Conservation (phyloP, 2,113 vertebrate species). For the Dicaeum eximium region DNA sequence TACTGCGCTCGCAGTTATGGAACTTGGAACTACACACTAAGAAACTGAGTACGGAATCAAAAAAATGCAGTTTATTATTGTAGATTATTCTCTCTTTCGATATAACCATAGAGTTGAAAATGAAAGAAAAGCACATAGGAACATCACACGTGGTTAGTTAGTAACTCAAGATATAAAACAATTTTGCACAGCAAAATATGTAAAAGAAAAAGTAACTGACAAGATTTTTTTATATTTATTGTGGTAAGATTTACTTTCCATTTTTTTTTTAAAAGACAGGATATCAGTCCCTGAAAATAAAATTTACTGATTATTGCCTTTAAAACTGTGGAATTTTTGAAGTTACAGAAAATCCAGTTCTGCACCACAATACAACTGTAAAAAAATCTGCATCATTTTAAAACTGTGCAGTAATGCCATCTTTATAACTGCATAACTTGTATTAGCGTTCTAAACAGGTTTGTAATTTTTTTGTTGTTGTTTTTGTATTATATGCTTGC, state of each 20-base stretch:
- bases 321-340: conserved; percentile 89
- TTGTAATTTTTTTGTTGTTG: conserved; percentile 61
- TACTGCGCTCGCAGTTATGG: not conserved
- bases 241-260: conserved; percentile 89
- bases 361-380: conserved; percentile 88
- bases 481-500: conserved; percentile 84
- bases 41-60: conserved; percentile 79
- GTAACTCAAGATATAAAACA: conserved; percentile 93
- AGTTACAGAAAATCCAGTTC: conserved; percentile 89
- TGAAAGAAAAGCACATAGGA: conserved; percentile 94
- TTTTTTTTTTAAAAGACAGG: conserved; percentile 91
- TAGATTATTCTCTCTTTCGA: conserved; percentile 84
- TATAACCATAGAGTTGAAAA: conserved; percentile 87
- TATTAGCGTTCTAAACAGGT: conserved; percentile 87
- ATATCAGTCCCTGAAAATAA: conserved; percentile 97
- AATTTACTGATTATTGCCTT: conserved; percentile 97
- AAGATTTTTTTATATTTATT: conserved; percentile 91
- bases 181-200: conserved; percentile 99
- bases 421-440: conserved; percentile 81
- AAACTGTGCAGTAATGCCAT: conserved; percentile 86
- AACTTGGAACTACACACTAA: conserved; percentile 74
- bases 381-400: conserved; percentile 87
- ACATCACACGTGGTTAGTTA: conserved; percentile 98
- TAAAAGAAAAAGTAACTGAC: conserved; percentile 91
- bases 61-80: conserved; percentile 87